These are phyloP conservation scores for Pygmarrhopalites habei DNA, from an alignment of 1,140 invertebrate species.

Conservation along the genomic window DNA sequence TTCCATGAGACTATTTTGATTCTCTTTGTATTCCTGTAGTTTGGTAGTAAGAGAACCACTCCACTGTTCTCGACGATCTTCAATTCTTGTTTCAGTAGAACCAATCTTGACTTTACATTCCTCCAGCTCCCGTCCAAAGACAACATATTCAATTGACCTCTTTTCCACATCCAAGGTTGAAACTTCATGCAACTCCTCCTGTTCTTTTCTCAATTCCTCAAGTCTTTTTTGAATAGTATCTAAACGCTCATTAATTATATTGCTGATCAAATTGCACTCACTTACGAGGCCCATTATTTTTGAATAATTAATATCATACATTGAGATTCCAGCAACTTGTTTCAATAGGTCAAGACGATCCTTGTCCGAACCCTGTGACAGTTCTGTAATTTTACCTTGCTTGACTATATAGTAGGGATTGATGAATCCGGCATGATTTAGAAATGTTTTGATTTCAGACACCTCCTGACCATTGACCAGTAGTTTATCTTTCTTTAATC, in stretches of 20 bases:
- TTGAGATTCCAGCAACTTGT: slow-evolving; percentile 13
- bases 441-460: slow-evolving; percentile 8
- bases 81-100: background rate
- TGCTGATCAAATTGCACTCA: background rate
- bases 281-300: background rate
- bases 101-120: background rate
- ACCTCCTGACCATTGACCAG: slow-evolving; percentile 19
- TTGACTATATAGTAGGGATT: slow-evolving; percentile 29
- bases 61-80: background rate
- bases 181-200: background rate
- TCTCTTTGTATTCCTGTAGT: too few relatives aligned
- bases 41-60: too few relatives aligned
- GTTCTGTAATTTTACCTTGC: slow-evolving; percentile 19
- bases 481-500: slow-evolving; percentile 20
- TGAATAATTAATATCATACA: slow-evolving; percentile 3
- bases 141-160: background rate
- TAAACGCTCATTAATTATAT: background rate
- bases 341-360: slow-evolving; percentile 16
- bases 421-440: slow-evolving; percentile 17
- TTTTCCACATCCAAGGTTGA: background rate
- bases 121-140: background rate
- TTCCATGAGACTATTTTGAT: too few relatives aligned
- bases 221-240: background rate
- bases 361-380: slow-evolving; percentile 14
- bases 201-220: slow-evolving; percentile 5